A percentile compares a stretch with the other conserved stretches of the same genome.
These are phyloP conservation scores for Aldabrachelys gigantea DNA, from an alignment of 2,113 vertebrate species.

Conservation along the genomic window DNA sequence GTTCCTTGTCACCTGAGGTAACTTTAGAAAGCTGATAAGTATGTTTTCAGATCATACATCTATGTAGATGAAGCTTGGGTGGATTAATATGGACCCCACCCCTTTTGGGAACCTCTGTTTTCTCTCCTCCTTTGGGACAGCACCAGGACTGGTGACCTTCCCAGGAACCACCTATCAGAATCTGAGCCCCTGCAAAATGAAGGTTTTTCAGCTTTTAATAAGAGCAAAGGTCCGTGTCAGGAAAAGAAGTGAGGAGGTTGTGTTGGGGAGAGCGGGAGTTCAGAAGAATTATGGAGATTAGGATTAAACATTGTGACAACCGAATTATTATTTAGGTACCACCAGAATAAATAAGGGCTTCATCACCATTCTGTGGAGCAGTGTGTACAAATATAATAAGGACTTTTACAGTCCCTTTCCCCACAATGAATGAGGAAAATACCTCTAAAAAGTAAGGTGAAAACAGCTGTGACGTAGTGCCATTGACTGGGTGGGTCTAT, in stretches of 20 bases:
- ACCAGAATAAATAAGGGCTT: slow-evolving; percentile 24
- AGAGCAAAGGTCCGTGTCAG: slow-evolving; percentile 54
- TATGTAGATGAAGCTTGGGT: slow-evolving; percentile 63
- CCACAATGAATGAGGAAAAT: slow-evolving; percentile 50
- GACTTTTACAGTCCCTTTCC: slow-evolving; percentile 33
- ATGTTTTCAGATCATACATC: slow-evolving; percentile 8
- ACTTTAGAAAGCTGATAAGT: slow-evolving; percentile 47
- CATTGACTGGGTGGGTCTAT: neutral
- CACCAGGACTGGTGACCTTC: neutral
- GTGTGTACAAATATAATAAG: slow-evolving; percentile 7
- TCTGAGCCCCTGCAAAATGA: slow-evolving; percentile 23
- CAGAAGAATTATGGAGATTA: slow-evolving; percentile 55
- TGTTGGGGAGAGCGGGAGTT: neutral
- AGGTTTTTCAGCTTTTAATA: neutral
- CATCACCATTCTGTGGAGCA: neutral
- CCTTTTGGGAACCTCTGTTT: slow-evolving; percentile 34
- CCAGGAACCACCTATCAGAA: neutral
- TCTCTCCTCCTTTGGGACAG: neutral
- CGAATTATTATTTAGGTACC: slow-evolving; percentile 62
- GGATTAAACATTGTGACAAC: slow-evolving; percentile 24
- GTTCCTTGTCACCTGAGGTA: neutral
- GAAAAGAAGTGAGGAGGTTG: neutral
- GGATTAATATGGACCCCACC: slow-evolving; percentile 49
- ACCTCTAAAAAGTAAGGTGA: slow-evolving; percentile 40
- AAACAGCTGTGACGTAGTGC: slow-evolving; percentile 53